Percentiles rank a stretch among this genome's conserved stretches.
Evolutionary conservation across 64 coral and sea anemone genomes (phyloP).

Genomic region (Platygyra sinensis): DNA sequence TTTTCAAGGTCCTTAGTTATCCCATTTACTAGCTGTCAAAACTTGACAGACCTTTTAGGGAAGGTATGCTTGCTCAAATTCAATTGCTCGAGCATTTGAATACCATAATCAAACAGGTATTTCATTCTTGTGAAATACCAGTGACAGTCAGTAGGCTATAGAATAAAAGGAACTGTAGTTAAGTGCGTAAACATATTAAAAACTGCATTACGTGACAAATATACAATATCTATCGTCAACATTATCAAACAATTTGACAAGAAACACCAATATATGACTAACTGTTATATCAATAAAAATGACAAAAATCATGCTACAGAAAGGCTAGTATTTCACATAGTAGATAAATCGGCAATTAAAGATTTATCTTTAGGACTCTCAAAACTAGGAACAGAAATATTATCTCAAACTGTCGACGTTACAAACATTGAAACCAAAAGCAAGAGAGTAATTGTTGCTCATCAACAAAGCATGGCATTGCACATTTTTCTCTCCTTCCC

Average conservation of each 20-base stretch:
- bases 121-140: not conserved
- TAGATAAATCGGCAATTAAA: not conserved
- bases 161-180: not conserved
- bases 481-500: not conserved
- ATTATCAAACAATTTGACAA: not conserved
- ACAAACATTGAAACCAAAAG: too few species aligned
- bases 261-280: not conserved
- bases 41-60: too few species aligned
- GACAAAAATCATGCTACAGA: not conserved
- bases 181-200: not conserved
- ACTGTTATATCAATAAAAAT: not conserved
- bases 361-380: not conserved
- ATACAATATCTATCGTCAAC: not conserved
- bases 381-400: not conserved
- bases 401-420: too few species aligned
- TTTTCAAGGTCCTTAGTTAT: too few species aligned
- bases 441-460: not conserved
- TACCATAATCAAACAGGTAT: not conserved
- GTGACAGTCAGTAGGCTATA: not conserved
- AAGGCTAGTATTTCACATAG: not conserved
- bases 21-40: too few species aligned
- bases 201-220: not conserved
- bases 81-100: not conserved
- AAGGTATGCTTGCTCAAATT: not conserved
- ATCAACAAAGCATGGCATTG: not conserved